Percentiles rank a stretch among this genome's conserved stretches.
phyloP scores from a whole-genome alignment of 2,797 vertebrate species.

The Mycteria americana region DNA sequence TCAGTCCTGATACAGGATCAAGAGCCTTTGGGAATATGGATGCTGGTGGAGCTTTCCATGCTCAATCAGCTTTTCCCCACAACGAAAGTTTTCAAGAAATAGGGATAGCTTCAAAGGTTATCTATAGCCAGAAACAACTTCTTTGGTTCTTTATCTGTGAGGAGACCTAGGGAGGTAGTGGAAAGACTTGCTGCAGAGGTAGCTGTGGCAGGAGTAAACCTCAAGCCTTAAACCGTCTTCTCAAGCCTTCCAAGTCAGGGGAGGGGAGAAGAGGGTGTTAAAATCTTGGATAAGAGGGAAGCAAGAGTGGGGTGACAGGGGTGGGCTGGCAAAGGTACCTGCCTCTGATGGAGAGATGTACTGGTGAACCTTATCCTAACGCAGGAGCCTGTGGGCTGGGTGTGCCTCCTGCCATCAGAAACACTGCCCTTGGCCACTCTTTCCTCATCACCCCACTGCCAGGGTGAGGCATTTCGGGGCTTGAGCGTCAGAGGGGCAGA shows the following conservation, averaged over 20 bases:
- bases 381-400: accelerated
- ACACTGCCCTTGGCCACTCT: background rate
- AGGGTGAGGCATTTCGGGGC: background rate
- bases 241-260: background rate
- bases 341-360: background rate
- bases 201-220: background rate
- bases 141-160: background rate
- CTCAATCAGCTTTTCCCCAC: background rate
- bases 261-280: background rate
- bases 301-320: background rate
- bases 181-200: background rate
- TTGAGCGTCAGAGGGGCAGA: background rate
- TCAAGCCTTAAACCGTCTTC: background rate
- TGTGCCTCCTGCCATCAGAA: background rate
- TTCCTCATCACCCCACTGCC: background rate
- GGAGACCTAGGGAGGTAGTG: background rate
- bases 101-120: background rate
- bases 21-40: background rate
- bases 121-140: background rate
- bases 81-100: background rate
- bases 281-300: background rate
- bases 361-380: background rate
- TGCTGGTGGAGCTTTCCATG: background rate
- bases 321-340: background rate
- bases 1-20: background rate